Percentiles rank a stretch among this genome's conserved stretches.
phyloP scores from a whole-genome alignment of 35 echinoderm and acorn worm genomes.

The Apostichopus parvimensis region DNA sequence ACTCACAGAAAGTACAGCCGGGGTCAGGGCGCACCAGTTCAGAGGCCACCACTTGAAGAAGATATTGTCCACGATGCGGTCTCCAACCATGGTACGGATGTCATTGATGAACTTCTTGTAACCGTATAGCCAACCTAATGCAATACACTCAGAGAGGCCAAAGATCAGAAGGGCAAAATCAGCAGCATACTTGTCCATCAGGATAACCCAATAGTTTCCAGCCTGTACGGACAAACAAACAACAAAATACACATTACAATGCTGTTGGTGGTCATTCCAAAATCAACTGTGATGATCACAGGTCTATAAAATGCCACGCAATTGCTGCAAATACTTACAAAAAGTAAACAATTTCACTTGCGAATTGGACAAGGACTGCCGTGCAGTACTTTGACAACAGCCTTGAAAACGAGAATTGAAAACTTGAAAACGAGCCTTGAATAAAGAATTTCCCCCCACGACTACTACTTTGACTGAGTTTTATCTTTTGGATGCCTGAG shows the following conservation, averaged over 20 bases:
- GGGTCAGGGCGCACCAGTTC: conserved; percentile 92
- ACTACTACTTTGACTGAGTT: too few relatives aligned
- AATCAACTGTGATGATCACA: not conserved
- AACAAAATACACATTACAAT: too few relatives aligned
- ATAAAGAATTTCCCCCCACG: too few relatives aligned
- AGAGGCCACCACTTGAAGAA: conserved; percentile 91
- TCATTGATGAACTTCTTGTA: conserved; percentile 88
- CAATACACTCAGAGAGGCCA: conserved; percentile 84
- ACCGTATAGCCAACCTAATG: conserved; percentile 86
- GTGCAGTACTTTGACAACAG: too few relatives aligned
- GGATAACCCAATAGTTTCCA: conserved; percentile 93
- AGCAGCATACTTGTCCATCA: conserved; percentile 98
- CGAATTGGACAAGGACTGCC: too few relatives aligned
- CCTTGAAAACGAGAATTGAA: too few relatives aligned
- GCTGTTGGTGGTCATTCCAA: too few relatives aligned
- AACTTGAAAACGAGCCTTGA: too few relatives aligned
- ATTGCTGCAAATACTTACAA: too few relatives aligned
- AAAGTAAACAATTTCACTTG: too few relatives aligned
- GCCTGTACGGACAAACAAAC: conserved; percentile 48
- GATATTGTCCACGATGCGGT: conserved; percentile 65
- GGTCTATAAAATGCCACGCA: not conserved
- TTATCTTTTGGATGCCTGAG: too few relatives aligned
- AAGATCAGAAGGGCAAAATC: conserved; percentile 91
- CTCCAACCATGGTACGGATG: conserved; percentile 89
- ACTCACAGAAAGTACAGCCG: conserved; percentile 90